phyloP scores from a whole-genome alignment of 53 echinoderm and acorn worm genomes.

The Astropecten irregularis region DNA sequence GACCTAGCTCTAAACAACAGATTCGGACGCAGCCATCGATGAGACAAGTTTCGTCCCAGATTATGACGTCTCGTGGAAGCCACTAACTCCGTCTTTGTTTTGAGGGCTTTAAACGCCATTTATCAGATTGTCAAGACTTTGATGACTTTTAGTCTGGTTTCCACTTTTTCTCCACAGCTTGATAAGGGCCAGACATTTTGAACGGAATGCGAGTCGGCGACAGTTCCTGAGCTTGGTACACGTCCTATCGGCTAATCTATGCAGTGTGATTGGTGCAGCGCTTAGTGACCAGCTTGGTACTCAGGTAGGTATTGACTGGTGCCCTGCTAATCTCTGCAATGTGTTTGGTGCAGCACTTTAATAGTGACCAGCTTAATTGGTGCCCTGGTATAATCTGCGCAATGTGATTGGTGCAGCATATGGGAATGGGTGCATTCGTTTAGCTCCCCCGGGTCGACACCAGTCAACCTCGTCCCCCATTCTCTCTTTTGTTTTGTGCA shows the following conservation, averaged over 20 bases:
- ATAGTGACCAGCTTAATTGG: neutral
- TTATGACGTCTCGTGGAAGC: no score
- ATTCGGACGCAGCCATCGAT: no score
- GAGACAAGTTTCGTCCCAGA: no score
- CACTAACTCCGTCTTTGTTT: no score
- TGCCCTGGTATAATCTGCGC: neutral
- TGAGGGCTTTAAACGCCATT: no score
- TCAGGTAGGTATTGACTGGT: slow-evolving; percentile 37
- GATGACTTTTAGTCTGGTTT: neutral
- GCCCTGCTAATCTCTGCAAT: neutral
- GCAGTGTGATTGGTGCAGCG: slow-evolving; percentile 66
- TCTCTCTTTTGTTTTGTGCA: no score
- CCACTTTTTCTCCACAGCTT: slow-evolving; percentile 22
- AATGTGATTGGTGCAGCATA: neutral
- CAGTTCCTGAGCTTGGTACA: slow-evolving; percentile 52
- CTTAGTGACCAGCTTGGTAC: slow-evolving; percentile 69
- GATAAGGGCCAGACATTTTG: slow-evolving; percentile 49
- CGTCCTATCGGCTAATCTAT: slow-evolving; percentile 53
- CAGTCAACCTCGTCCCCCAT: no score
- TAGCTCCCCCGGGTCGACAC: no score
- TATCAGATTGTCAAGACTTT: no score
- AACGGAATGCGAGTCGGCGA: slow-evolving; percentile 39
- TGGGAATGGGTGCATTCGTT: no score
- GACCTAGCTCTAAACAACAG: no score
- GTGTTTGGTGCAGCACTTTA: no score